Base-by-base conservation (phyloP, 2,888 invertebrate species). In the Zelleria hepariella region DNA sequence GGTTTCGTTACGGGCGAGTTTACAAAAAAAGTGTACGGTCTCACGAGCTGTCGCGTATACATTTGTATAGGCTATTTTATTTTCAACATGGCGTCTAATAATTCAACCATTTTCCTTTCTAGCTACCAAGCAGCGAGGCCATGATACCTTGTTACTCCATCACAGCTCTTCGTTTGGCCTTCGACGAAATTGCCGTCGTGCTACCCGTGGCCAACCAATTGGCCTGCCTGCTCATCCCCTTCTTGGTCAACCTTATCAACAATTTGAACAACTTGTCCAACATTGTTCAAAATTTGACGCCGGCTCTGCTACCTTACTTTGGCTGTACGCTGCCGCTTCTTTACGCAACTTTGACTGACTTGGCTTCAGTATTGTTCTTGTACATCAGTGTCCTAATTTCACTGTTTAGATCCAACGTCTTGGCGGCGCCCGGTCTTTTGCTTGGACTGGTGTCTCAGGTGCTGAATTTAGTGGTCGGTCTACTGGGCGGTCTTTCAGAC, bases 71-170 rank as follows among this genome's bases (percentile, higher is more conserved):
- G 1, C n/a, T 47, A 57, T 20, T 24, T 24, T 48, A 57, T 1
- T 58, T 21, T 5, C 48, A 15, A 48, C 24, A 7, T 52, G n/a
- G 15, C 21, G 48, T 55, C 48, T 32, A 42, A 47, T 48, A 59
- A 5, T 6, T 27, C 18, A 18, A 4, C 4, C 6, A 6, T 58
- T 27, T 25, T 62, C 59, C 61, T 57, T 67, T 63, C 7, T 75
- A 86, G 86, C 67, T 83, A 1, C 68, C 73, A 20, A 69, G 68
- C 65, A 72, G 73, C 21, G 70, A 81, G 61, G 86, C 87, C 0
- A 86, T 86, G 86, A 86, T 88, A 2, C 87, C 87, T 15, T 83
- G 85, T 0, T 87, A 87, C 61, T 86, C 88, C 0, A 78, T 88
- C 0, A 77, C 85, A 1, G 86, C 87, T 0, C 63, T 88, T 0